These are phyloP conservation scores for Andrena camellia DNA, from an alignment of 2,888 invertebrate genomes.

Conservation along the genomic window DNA sequence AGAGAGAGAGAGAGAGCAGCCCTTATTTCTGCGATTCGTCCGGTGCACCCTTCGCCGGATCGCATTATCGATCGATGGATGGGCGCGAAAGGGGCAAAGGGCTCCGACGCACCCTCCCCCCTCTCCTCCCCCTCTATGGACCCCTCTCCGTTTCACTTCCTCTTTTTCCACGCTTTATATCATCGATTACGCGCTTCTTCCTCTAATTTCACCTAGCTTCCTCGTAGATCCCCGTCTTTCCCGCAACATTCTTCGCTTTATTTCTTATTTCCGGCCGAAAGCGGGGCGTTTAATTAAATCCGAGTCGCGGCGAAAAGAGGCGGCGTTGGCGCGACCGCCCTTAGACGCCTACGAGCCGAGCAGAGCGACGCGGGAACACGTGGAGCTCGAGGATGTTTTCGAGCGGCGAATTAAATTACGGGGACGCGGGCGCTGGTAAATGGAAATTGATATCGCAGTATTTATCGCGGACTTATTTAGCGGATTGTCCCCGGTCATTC, in stretches of 20 bases:
- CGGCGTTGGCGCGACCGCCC: not conserved
- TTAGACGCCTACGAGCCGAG: constrained; percentile 12
- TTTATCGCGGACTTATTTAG: not conserved
- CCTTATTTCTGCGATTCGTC: constrained; percentile 75
- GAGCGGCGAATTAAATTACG: constrained; percentile 39
- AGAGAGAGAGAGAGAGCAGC: constrained; percentile 47
- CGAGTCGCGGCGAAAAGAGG: constrained; percentile 40
- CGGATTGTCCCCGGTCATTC: no score
- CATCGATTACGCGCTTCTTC: constrained; percentile 37
- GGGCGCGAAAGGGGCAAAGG: constrained; percentile 68
- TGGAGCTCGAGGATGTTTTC: constrained; percentile 45
- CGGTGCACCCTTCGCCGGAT: constrained; percentile 74
- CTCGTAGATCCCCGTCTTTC: not conserved
- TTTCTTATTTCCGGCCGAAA: constrained; percentile 14
- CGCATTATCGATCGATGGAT: constrained; percentile 75
- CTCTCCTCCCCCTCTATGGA: not conserved
- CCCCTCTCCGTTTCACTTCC: constrained; percentile 29
- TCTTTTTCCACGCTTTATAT: constrained; percentile 28
- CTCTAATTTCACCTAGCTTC: not conserved
- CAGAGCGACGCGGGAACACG: constrained; percentile 15
- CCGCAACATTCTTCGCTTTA: not conserved
- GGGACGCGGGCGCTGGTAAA: not conserved
- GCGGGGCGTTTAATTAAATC: constrained; percentile 67
- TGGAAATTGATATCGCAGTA: constrained; percentile 14
- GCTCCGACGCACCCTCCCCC: constrained; percentile 49